These are phyloP conservation scores for Gallinago undulata DNA, from an alignment of 2,113 vertebrate genomes.

Conservation along the genomic window DNA sequence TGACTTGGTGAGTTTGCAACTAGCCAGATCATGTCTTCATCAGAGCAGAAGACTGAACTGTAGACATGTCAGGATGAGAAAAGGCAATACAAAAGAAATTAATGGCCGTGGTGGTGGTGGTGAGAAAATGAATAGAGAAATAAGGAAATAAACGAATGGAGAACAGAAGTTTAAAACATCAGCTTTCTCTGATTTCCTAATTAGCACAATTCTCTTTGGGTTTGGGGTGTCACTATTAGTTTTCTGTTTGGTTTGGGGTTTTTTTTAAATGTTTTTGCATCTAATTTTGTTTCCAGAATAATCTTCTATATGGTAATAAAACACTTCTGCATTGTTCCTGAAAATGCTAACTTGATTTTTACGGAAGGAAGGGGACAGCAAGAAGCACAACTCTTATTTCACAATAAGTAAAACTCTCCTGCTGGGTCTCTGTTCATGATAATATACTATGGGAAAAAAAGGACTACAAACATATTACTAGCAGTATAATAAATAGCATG, in stretches of 20 bases:
- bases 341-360: constrained; percentile 8
- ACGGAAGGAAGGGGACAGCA: not conserved
- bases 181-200: not conserved
- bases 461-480: not conserved
- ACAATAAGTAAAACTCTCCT: not conserved
- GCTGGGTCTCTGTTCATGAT: not conserved
- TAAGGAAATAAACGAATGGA: not conserved
- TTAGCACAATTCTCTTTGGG: not conserved
- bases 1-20: not conserved
- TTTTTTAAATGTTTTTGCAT: not conserved
- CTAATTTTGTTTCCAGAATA: not conserved
- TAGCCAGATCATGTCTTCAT: not conserved
- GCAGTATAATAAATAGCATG: constrained; percentile 48
- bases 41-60: not conserved
- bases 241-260: not conserved
- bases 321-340: not conserved
- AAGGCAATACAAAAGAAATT: not conserved
- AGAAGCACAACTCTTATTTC: not conserved
- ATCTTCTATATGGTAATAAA: not conserved
- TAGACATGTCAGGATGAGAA: not conserved
- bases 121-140: not conserved
- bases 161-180: not conserved
- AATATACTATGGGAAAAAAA: not conserved
- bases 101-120: not conserved
- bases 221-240: not conserved